These are phyloP conservation scores for Lysiphlebus fabarum DNA, from an alignment of 1,140 invertebrate genomes.

Conservation along the genomic window DNA sequence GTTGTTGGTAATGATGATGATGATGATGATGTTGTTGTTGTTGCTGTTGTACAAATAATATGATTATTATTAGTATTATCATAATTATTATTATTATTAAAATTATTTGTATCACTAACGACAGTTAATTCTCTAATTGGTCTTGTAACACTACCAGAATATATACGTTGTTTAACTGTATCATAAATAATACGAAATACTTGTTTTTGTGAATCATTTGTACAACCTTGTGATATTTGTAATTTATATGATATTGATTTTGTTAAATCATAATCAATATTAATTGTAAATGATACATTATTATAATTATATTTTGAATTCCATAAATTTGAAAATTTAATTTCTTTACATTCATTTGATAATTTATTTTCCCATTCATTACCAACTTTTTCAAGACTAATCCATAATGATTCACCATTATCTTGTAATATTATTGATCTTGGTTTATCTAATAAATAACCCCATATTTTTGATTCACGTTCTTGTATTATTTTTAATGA, in stretches of 20 bases:
- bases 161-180: constrained; percentile 50
- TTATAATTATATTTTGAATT: constrained; percentile 81
- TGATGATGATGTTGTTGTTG: constrained; percentile 3
- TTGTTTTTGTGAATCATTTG: constrained; percentile 41
- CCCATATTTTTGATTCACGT: constrained; percentile 80
- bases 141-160: constrained; percentile 51
- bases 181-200: constrained; percentile 54
- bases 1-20: constrained; percentile 56
- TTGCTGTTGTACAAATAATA: too few relatives aligned
- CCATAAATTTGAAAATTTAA: constrained; percentile 91
- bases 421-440: constrained; percentile 85
- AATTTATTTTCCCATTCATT: constrained; percentile 85
- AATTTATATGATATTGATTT: constrained; percentile 56
- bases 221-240: constrained; percentile 52
- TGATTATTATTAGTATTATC: too few relatives aligned
- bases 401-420: constrained; percentile 80
- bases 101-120: constrained; percentile 48
- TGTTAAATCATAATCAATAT: constrained; percentile 56
- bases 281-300: constrained; percentile 84
- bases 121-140: constrained; percentile 51
- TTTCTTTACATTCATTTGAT: constrained; percentile 83
- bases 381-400: constrained; percentile 81
- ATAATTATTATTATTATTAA: constrained; percentile 36
- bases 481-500: constrained; percentile 78
- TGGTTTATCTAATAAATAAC: constrained; percentile 82